Evolutionary conservation across 2,113 vertebrate species (phyloP), one percentile per base, ranked within the genome.

Genomic region (Nicator chloris): DNA sequence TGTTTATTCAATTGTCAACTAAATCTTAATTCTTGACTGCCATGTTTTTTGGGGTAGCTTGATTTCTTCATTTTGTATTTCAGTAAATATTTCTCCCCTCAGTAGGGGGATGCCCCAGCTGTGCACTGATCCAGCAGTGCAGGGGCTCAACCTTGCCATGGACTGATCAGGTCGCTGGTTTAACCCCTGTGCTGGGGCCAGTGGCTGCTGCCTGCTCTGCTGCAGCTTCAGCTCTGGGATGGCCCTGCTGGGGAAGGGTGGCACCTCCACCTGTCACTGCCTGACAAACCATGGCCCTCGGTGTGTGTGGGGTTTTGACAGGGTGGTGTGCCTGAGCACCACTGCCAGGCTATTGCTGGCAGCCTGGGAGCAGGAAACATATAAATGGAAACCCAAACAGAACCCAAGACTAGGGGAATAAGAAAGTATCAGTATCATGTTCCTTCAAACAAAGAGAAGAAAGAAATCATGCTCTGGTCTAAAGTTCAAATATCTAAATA

Each of bases 231-330:
- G 12, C 19, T 35, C 16, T 13, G 50, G 33, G 17, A 2, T 39
- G 24, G 27, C 7, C 10, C 5, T 0, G 0, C 23, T 35, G 13
- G 23, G 14, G 8, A 75, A 4, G 2, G 35, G 4, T 75, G 61
- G 37, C 64, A 81, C 4, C 19, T 4, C 7, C 4, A 7, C 1
- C 4, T 24, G 33, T n/a, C 59, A 23, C 39, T 68, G 47, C 45
- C 39, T 83, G 59, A 5, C 33, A 72, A 77, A 31, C 11, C 18
- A 33, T 1, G 24, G 22, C 31, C 42, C 11, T 19, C 57, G 9
- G 11, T 21, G 21, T 40, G 13, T 23, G 2, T 5, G 17, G 11
- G 24, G 13, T 7, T 27, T 26, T 28, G 16, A 27, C 4, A 6
- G 3, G 4, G 5, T 33, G 18, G 15, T 23, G 10, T 42, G 21